Evolutionary conservation across 2,113 vertebrate genomes (phyloP), one percentile per base, ranked within the genome.

Genomic region (Carassius auratus): DNA sequence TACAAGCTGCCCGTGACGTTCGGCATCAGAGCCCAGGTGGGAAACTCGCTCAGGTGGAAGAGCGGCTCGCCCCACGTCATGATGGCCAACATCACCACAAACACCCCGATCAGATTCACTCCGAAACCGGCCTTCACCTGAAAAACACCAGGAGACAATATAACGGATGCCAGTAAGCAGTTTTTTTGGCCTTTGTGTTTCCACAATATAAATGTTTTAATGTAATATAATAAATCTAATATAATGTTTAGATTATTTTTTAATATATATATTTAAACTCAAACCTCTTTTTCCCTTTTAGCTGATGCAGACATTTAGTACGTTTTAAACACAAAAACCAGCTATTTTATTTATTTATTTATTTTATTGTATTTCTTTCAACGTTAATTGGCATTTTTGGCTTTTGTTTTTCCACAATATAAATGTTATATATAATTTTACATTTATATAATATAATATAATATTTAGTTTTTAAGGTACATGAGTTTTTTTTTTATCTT

Each of bases 111-210:
- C 83, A 99, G 91, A 86, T 99, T 99, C 90, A 99, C 97, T 68
- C 98, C 98, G 1, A 99, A 95, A 59, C 98, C 98, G 61, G 98
- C 98, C 93, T 98, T 99, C 86, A 99, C 97, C 98, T 99, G 89
- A 38, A 80, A 21, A 64, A 45, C 50, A 38, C n/a, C 8, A 21
- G 23, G 26, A 83, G 26, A 57, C 14, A 0, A 52, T 15, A 17
- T 30, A 68, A 33, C 14, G 7, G 17, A 17, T 68, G 64, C 33
- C 30, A 68, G 26, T 17, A 7, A 68, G 66, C 30, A 55, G 52
- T 7, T 66, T 55, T 52, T 52, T 52, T 5, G 50, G 50, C 15
- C 5, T 55, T 5, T 6, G 15, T 55, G 52, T 55, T 55, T 19
- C 14, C 1, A 55, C 14, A 55, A 55, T 19, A 55, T 19, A 7